Conservation (phyloP, 2,797 vertebrate species). For the Eospalax fontanierii region DNA sequence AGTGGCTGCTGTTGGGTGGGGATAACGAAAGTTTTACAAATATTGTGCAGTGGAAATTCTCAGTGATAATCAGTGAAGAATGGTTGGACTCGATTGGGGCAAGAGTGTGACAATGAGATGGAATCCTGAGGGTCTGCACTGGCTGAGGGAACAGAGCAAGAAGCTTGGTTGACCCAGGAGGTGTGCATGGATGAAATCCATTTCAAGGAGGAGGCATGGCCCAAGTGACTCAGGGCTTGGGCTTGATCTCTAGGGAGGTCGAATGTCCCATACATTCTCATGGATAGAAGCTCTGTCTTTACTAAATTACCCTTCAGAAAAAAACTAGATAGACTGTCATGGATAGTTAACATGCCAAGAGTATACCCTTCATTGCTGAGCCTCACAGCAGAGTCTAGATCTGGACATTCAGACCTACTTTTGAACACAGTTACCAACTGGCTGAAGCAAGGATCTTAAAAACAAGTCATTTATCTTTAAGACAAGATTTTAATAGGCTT, state of each 20-base stretch:
- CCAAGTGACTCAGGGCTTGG: neutral
- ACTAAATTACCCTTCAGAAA: neutral
- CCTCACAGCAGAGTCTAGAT: conserved; percentile 43
- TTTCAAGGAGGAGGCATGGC: neutral
- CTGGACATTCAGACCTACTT: neutral
- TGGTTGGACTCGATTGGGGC: neutral
- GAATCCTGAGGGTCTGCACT: neutral
- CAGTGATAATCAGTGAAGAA: conserved; percentile 13
- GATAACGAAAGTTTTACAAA: conserved; percentile 46
- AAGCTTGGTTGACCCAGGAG: neutral
- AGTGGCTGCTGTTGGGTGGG: neutral
- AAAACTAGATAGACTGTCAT: neutral
- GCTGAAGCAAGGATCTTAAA: neutral
- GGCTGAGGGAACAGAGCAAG: neutral
- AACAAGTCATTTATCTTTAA: neutral
- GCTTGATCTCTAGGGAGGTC: neutral
- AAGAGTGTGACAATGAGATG: neutral
- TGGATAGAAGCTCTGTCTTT: neutral
- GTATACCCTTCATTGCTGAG: neutral
- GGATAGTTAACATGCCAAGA: neutral
- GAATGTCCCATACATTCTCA: neutral
- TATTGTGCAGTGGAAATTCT: neutral
- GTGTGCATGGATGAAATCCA: neutral
- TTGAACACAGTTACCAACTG: neutral
- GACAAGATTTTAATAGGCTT: neutral